Evolutionary conservation across 2,113 vertebrate genomes (phyloP).

Genomic region (Aleadryas rufinucha): DNA sequence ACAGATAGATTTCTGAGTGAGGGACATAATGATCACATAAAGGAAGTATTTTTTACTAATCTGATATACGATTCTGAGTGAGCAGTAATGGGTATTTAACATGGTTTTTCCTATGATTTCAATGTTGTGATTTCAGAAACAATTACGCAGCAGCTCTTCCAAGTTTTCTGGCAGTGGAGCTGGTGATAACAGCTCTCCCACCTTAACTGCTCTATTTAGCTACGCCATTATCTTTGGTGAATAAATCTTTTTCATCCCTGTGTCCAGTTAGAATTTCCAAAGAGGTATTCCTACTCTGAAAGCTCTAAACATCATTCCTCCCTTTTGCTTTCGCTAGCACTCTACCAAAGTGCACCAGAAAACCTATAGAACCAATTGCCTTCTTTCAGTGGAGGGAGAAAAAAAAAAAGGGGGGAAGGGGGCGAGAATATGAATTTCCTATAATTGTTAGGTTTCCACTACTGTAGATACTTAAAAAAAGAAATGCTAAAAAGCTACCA

Average conservation of each 20-base stretch:
- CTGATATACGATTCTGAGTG: neutral
- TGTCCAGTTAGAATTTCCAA: neutral
- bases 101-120: neutral
- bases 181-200: neutral
- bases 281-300: neutral
- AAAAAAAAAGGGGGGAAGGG: fast-evolving
- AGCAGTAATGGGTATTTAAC: neutral
- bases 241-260: neutral
- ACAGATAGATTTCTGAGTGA: neutral
- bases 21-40: neutral
- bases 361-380: neutral
- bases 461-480: neutral
- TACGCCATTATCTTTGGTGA: neutral
- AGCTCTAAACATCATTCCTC: neutral
- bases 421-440: fast-evolving
- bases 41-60: neutral
- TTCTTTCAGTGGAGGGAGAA: neutral
- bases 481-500: neutral
- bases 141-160: neutral
- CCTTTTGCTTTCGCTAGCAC: neutral
- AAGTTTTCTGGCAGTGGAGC: neutral
- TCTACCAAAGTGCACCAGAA: neutral
- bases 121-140: neutral
- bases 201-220: neutral
- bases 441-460: neutral